A percentile compares a stretch with the other conserved stretches of the same genome.
Conservation (phyloP, 2,113 vertebrate species). For the Cichladusa arquata region DNA sequence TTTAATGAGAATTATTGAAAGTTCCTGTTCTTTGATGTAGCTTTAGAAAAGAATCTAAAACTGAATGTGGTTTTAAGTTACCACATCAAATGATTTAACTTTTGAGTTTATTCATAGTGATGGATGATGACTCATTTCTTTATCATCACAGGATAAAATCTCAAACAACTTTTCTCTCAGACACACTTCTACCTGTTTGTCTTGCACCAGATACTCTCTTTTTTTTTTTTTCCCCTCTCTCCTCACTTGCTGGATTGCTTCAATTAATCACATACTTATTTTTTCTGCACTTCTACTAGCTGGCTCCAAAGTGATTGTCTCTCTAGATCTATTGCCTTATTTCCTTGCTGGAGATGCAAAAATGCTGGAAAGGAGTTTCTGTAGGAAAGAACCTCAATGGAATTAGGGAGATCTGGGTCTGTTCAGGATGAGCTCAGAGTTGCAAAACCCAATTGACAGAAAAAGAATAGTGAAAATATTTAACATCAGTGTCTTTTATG, state of each 20-base stretch:
- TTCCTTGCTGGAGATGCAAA: not conserved
- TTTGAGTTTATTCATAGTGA: not conserved
- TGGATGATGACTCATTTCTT: slow-evolving; percentile 54
- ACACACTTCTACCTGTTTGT: slow-evolving; percentile 21
- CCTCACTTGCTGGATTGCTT: slow-evolving; percentile 5
- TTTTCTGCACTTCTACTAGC: not conserved
- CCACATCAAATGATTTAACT: slow-evolving; percentile 51
- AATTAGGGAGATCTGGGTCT: not conserved
- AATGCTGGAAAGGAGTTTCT: not conserved
- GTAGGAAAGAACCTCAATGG: not conserved
- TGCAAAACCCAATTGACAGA: not conserved
- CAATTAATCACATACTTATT: not conserved
- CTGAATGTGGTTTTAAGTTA: slow-evolving; percentile 53
- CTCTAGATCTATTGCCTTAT: not conserved
- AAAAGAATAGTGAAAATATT: not conserved
- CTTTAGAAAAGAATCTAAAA: slow-evolving; percentile 39
- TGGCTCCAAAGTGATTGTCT: not conserved
- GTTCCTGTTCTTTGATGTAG: slow-evolving; percentile 47
- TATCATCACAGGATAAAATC: not conserved
- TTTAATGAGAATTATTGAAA: slow-evolving; percentile 4
- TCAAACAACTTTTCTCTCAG: not conserved
- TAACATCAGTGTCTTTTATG: not conserved
- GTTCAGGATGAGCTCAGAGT: not conserved
- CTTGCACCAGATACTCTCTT: not conserved
- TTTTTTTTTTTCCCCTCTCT: not conserved